A percentile compares a stretch with the other conserved stretches of the same genome.
Evolutionary conservation across 2,113 vertebrate genomes (phyloP).

Genomic region (Paramisgurnus dabryanus): DNA sequence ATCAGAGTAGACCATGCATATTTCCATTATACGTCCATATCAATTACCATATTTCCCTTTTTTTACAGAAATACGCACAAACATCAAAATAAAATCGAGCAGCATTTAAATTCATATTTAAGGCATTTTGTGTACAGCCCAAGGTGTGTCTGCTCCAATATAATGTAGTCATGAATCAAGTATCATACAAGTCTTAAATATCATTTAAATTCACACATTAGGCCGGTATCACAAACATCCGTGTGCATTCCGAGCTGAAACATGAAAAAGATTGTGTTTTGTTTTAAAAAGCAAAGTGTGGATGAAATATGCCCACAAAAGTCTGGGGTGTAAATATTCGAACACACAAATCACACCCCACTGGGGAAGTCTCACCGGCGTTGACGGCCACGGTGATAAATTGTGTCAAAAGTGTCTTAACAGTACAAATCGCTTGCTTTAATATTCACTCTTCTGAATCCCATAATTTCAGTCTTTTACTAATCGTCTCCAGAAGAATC

Average conservation of each 20-base stretch:
- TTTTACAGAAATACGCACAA: constrained; percentile 3
- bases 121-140: constrained; percentile 37
- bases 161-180: neutral
- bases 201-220: constrained; percentile 6
- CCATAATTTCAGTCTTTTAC: constrained; percentile 23
- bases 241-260: constrained; percentile 40
- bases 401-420: constrained; percentile 50
- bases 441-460: constrained; percentile 27
- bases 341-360: constrained; percentile 22
- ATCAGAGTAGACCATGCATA: constrained; percentile 1
- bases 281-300: neutral
- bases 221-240: constrained; percentile 1
- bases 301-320: neutral
- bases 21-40: constrained; percentile 16
- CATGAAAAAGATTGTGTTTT: constrained; percentile 17
- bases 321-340: neutral
- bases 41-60: constrained; percentile 14
- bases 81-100: constrained; percentile 26
- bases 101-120: constrained; percentile 32
- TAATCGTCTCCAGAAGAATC: constrained; percentile 19
- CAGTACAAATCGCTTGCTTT: constrained; percentile 35
- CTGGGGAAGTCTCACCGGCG: constrained; percentile 6
- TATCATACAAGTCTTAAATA: constrained; percentile 11
- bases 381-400: constrained; percentile 44
- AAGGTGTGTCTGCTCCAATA: constrained; percentile 27